Evolutionary conservation across 2,888 invertebrate species (phyloP), one percentile per base, ranked within the genome.

Genomic region (Macroteleia sp.): DNA sequence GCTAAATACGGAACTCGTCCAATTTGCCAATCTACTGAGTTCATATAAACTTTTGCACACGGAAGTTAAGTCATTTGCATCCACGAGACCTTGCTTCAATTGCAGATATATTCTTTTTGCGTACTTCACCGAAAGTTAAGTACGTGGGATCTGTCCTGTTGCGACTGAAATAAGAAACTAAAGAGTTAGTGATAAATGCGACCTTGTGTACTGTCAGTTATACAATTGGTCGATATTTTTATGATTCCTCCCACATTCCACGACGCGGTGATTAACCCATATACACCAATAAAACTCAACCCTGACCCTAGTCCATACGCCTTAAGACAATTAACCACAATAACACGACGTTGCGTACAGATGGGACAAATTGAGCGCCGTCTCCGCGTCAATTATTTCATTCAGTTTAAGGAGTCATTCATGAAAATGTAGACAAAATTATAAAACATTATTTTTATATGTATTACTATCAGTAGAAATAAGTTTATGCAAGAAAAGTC

Each of bases 271-370:
- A 86, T 86, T 86, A 83, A 82, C 80, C 82, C 64, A 82, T 77
- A 83, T 82, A 75, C 80, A 79, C 69, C 83, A 86, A 84, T 76
- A 83, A 83, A 74, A 82, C 81, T 79, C 83, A 83, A 79, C 86
- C 86, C 71, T 89, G 88, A 89, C 87, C 90, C 81, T 85, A 85
- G 69, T 81, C 80, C 74, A 79, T 52, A 61, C 76, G 74, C 81
- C 83, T 87, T 88, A 87, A 86, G 79, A 81, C 82, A 87, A 77
- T 89, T 87, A 86, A 86, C 83, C 77, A 81, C 81, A 81, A 83
- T 86, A 56, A 71, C 48, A 69, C 42, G 30, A 50, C 67, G 82
- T 62, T 77, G 80, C 62, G 34, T 20, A 39, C 48, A 44, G 39
- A 41, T 52, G 52, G 59, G 46, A 52, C 22, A 59, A 77, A 76